A percentile compares a stretch with the other conserved stretches of the same genome.
These are phyloP conservation scores for Dolomedes plantarius DNA, from an alignment of 2,888 invertebrate genomes.

Conservation along the genomic window DNA sequence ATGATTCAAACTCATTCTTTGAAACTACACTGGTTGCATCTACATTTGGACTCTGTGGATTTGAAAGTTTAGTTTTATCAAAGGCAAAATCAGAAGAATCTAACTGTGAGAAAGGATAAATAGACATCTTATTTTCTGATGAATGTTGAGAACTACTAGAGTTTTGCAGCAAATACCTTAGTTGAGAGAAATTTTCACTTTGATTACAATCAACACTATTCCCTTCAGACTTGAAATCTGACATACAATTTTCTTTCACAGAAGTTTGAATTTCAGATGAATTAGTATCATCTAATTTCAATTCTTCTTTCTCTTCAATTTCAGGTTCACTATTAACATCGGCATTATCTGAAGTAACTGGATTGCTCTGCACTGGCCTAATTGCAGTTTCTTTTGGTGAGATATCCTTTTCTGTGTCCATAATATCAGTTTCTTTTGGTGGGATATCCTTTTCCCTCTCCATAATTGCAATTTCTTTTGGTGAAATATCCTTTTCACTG, in stretches of 20 bases:
- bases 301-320: neutral
- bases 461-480: too few species aligned
- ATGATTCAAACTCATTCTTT: neutral
- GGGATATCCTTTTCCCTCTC: too few species aligned
- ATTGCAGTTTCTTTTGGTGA: neutral
- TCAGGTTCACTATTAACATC: neutral
- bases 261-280: too few species aligned
- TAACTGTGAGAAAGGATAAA: neutral
- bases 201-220: neutral
- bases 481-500: too few species aligned
- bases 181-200: constrained; percentile 30
- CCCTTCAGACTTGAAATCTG: neutral
- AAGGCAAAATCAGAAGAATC: neutral
- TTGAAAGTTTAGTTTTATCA: too few species aligned
- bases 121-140: neutral
- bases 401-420: neutral
- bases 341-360: neutral
- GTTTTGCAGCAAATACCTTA: constrained; percentile 50
- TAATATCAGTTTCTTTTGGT: neutral
- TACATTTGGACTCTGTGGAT: neutral
- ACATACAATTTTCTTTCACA: neutral
- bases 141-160: neutral
- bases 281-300: neutral
- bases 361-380: neutral
- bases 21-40: neutral